Percentiles rank a stretch among this genome's conserved stretches.
Evolutionary conservation across 2,797 vertebrate species (phyloP).

Genomic region (Falco rusticolus): DNA sequence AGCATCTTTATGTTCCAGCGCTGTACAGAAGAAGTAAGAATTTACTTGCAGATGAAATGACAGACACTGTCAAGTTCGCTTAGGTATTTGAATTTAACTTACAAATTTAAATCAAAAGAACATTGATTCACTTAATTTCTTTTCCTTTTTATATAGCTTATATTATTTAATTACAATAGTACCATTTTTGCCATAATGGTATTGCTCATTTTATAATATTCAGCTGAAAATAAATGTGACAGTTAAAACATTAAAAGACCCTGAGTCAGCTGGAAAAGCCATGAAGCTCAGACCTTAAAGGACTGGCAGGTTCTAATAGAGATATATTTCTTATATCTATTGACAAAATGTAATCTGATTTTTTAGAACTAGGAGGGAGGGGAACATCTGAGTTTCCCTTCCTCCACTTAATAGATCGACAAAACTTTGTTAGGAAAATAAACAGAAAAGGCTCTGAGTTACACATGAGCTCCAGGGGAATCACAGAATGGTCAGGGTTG

Average conservation of each 20-base stretch:
- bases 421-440: conserved; percentile 43
- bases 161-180: conserved; percentile 4
- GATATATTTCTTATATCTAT: background rate
- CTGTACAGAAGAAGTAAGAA: background rate
- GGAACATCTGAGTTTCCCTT: background rate
- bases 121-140: background rate
- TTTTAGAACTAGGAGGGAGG: background rate
- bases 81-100: conserved; percentile 8
- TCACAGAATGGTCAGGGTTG: no score
- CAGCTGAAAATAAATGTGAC: background rate
- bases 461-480: background rate
- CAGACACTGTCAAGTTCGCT: background rate
- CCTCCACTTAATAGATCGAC: background rate
- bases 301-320: background rate
- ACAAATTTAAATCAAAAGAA: conserved; percentile 3
- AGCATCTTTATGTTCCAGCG: background rate
- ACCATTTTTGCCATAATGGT: background rate
- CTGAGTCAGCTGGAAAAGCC: background rate
- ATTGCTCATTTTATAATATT: conserved; percentile 1
- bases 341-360: background rate
- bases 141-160: background rate
- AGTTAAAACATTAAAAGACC: background rate
- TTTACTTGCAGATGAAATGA: background rate
- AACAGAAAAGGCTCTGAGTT: conserved; percentile 6
- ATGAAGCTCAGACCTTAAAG: background rate